phyloP scores from a whole-genome alignment of 2,888 invertebrate species.

The Microctonus aethiopoides region DNA sequence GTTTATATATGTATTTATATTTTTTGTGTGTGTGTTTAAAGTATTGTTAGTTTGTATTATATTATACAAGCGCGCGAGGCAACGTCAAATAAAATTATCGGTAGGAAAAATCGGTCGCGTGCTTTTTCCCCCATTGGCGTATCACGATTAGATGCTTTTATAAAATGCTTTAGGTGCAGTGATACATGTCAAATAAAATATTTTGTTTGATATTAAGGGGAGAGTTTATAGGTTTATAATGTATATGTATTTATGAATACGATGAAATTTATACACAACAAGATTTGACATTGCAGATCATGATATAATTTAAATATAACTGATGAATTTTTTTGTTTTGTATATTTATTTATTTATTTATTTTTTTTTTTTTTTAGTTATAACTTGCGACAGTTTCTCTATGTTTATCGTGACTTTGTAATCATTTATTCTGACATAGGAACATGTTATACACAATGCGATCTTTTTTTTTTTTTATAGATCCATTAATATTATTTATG shows the following conservation, averaged over 20 bases:
- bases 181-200: neutral
- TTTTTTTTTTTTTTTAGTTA: neutral
- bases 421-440: neutral
- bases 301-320: neutral
- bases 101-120: neutral
- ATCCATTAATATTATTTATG: neutral
- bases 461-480: neutral
- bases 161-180: neutral
- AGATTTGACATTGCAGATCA: neutral
- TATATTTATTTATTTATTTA: neutral
- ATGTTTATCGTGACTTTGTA: neutral
- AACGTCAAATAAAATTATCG: neutral
- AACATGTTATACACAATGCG: neutral
- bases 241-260: neutral
- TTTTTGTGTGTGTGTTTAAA: constrained; percentile 11
- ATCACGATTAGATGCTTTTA: neutral
- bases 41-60: neutral
- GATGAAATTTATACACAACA: neutral
- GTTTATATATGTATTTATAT: constrained; percentile 1
- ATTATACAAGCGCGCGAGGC: neutral
- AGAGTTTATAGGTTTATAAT: too few species aligned
- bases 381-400: neutral
- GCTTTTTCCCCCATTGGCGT: neutral
- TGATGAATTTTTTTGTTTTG: neutral
- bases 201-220: neutral